Evolutionary conservation across 2,113 vertebrate genomes (phyloP).

Genomic region (Pelvicachromis taeniatus): DNA sequence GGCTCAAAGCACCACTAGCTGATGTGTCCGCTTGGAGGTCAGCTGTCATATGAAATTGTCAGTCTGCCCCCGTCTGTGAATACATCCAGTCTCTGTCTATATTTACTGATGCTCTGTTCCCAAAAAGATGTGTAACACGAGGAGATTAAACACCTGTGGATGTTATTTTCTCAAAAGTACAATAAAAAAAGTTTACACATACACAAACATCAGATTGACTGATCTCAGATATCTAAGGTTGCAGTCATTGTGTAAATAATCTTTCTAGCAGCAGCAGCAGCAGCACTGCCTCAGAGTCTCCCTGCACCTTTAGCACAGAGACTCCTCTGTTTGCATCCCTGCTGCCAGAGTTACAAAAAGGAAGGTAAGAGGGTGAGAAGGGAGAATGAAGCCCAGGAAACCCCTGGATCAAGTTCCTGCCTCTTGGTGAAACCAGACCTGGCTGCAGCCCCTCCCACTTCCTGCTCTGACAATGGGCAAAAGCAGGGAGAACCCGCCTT

Average conservation of each 20-base stretch:
- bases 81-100: not conserved
- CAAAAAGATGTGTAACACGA: not conserved
- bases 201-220: not conserved
- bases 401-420: conserved; percentile 54
- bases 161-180: not conserved
- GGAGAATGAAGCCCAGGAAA: conserved; percentile 8
- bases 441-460: conserved; percentile 39
- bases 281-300: not conserved
- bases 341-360: not conserved
- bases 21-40: not conserved
- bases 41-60: not conserved
- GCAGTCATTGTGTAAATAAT: not conserved
- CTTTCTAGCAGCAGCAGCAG: not conserved
- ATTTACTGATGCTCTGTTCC: not conserved
- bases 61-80: not conserved
- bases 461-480: conserved; percentile 54
- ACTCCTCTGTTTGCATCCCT: conserved; percentile 44
- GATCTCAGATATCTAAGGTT: not conserved
- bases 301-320: conserved; percentile 40
- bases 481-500: conserved; percentile 10
- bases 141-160: not conserved
- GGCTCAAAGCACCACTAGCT: not conserved
- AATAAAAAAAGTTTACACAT: not conserved
- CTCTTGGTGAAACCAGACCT: conserved; percentile 52
- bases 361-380: not conserved